These are phyloP conservation scores for Xanthia icteritia DNA, from an alignment of 2,888 invertebrate species.

Conservation along the genomic window DNA sequence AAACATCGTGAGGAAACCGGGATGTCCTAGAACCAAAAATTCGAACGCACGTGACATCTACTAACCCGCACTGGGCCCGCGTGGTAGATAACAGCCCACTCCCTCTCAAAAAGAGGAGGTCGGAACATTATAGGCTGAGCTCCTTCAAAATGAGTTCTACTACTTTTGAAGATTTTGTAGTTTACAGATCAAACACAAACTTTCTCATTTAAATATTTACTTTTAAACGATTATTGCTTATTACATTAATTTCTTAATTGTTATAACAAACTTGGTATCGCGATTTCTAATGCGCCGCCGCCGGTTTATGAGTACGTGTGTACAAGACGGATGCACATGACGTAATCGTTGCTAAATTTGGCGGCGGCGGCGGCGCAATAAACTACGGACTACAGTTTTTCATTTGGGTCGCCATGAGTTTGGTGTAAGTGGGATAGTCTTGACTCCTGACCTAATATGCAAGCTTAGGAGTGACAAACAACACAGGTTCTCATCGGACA, in stretches of 20 bases:
- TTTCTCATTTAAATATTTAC: not conserved
- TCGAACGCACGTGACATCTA: no score
- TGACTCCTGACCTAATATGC: not conserved
- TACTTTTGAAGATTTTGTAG: not conserved
- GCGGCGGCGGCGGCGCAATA: conserved; percentile 71
- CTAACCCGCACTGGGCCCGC: no score
- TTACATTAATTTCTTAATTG: conserved; percentile 35
- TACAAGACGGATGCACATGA: conserved; percentile 70
- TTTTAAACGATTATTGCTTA: not conserved
- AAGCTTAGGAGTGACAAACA: not conserved
- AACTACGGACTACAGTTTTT: conserved; percentile 71
- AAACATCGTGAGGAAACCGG: no score
- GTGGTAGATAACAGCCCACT: no score
- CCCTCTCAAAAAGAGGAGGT: not conserved
- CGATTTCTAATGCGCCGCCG: conserved; percentile 63
- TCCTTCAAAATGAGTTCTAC: not conserved
- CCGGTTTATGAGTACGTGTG: conserved; percentile 60
- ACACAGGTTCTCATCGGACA: no score
- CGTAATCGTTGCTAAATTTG: conserved; percentile 80
- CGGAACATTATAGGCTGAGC: not conserved
- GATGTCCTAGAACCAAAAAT: no score
- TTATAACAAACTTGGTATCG: conserved; percentile 31
- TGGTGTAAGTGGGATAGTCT: conserved; percentile 23
- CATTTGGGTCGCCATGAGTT: conserved; percentile 66
- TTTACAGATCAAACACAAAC: not conserved